Conservation (phyloP, 2,888 invertebrate genomes). For the Apantesis nais region DNA sequence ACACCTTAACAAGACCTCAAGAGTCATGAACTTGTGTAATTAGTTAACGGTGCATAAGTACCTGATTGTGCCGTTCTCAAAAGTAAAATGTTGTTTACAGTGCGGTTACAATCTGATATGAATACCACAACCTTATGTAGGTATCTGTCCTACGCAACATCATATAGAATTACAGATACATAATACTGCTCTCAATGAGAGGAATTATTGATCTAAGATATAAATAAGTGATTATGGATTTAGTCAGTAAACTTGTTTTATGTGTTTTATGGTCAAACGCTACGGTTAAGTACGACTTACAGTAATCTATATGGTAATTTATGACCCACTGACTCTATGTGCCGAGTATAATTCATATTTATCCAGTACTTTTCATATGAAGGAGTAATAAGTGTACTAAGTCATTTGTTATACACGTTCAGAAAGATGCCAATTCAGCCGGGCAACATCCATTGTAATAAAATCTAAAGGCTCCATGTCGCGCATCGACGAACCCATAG, state of each 20-base stretch:
- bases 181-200: constrained; percentile 36
- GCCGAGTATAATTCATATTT: too few species aligned
- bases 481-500: too few species aligned
- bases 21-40: constrained; percentile 66
- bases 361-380: too few species aligned
- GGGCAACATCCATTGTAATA: too few species aligned
- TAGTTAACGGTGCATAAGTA: constrained; percentile 71
- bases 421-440: too few species aligned
- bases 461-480: too few species aligned
- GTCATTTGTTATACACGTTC: too few species aligned
- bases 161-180: constrained; percentile 45
- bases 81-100: constrained; percentile 47
- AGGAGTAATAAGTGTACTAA: too few species aligned
- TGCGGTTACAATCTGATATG: constrained; percentile 45
- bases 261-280: neutral
- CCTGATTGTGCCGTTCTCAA: constrained; percentile 69
- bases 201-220: constrained; percentile 9
- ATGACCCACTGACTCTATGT: too few species aligned
- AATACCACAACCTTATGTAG: constrained; percentile 30
- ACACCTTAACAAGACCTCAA: constrained; percentile 35
- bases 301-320: too few species aligned
- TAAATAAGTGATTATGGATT: constrained; percentile 4
- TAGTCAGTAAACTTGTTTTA: too few species aligned
- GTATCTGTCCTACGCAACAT: constrained; percentile 28
- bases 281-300: neutral